Conservation (phyloP, 2,113 vertebrate genomes). For the Chamaea fasciata region DNA sequence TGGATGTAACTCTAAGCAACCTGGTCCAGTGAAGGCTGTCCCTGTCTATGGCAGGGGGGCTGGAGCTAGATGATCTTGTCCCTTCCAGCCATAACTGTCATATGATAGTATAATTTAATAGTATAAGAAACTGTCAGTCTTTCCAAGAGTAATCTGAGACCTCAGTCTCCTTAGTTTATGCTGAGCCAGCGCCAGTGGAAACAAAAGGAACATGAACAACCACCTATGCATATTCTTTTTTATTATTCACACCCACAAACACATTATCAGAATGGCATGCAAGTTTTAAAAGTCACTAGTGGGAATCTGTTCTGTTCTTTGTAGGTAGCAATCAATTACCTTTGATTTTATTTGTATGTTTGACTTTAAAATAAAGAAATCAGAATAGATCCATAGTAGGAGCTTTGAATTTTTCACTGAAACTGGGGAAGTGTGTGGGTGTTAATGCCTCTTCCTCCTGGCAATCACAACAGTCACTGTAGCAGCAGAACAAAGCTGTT, state of each 20-base stretch:
- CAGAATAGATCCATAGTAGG: neutral
- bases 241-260: neutral
- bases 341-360: neutral
- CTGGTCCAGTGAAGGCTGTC: neutral
- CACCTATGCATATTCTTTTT: neutral
- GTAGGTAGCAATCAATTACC: neutral
- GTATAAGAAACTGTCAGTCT: neutral
- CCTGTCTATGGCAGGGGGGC: neutral
- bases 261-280: neutral
- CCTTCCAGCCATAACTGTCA: neutral
- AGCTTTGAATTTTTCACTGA: neutral
- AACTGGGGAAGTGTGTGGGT: neutral
- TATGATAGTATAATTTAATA: neutral
- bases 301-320: neutral
- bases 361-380: neutral
- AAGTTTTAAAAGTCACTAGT: neutral
- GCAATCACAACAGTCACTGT: accelerated
- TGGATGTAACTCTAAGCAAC: neutral
- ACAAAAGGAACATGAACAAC: neutral
- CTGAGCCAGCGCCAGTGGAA: neutral
- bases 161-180: neutral
- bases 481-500: neutral
- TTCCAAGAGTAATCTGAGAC: neutral
- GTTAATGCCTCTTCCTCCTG: neutral
- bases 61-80: neutral